These are phyloP conservation scores for Phymorhynchus buccinoides DNA, from an alignment of 1,140 invertebrate species.

Conservation along the genomic window DNA sequence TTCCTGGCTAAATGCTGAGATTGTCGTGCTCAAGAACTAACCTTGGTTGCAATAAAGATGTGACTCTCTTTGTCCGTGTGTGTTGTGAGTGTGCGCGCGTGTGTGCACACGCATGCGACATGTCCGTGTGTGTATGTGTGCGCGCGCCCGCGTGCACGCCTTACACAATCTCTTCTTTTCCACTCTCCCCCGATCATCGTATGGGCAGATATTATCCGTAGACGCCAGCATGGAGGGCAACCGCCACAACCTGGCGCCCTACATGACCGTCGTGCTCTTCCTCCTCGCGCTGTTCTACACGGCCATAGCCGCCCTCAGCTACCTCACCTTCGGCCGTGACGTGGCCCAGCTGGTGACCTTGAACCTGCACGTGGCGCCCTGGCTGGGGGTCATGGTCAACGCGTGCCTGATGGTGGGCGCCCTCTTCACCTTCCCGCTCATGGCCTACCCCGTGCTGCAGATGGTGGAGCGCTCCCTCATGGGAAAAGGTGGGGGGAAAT, in stretches of 20 bases:
- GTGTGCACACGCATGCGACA: too few species aligned
- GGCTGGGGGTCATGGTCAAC: slow-evolving; percentile 57
- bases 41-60: too few species aligned
- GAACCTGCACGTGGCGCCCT: slow-evolving; percentile 53
- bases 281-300: slow-evolving; percentile 50
- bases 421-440: slow-evolving; percentile 66
- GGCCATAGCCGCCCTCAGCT: slow-evolving; percentile 63
- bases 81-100: too few species aligned
- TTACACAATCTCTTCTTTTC: too few species aligned
- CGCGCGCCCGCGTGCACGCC: too few species aligned
- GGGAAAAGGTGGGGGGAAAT: slow-evolving; percentile 51
- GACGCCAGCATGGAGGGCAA: slow-evolving; percentile 69
- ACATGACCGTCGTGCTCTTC: slow-evolving; percentile 58
- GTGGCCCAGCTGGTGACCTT: slow-evolving; percentile 65
- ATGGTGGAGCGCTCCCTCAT: slow-evolving; percentile 63
- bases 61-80: too few species aligned
- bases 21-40: too few species aligned
- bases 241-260: slow-evolving; percentile 62
- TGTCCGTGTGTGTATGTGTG: too few species aligned
- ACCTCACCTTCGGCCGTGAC: slow-evolving; percentile 61
- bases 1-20: too few species aligned
- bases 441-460: slow-evolving; percentile 66
- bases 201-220: slow-evolving; percentile 63
- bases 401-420: slow-evolving; percentile 62
- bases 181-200: not conserved